Base-by-base conservation (phyloP, 2,888 invertebrate genomes). In the Boloria selene region DNA sequence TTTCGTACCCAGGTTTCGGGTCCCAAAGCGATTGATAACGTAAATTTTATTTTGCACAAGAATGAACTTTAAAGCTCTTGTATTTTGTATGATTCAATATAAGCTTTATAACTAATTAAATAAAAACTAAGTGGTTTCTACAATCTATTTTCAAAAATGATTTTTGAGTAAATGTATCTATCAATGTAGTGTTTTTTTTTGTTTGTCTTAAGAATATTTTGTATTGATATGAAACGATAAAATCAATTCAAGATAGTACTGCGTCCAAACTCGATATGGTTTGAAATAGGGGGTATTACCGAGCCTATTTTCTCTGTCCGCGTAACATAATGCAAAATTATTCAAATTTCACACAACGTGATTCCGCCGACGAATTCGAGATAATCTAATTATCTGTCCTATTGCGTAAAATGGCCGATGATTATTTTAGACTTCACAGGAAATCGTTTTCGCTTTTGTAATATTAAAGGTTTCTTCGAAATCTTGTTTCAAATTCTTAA, bases 311-410 rank as follows among this genome's bases (percentile, higher is more conserved):
- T 66, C 64, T 76, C 70, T 75, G 77, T 78, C 79, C 71, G 75
- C 67, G 70, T 73, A 75, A 77, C 74, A 70, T 73, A 75, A 81
- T 80, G 81, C 76, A 77, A 82, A 83, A 80, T 84, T 85, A 85
- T 82, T 84, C 79, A 81, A 82, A 83, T 82, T 78, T 79, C 74
- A 77, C 77, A 76, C 77, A 72, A 78, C 74, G 77, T 79, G 78
- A 81, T 80, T 77, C 75, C 71, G 72, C 69, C 72, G 72, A 75
- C 72, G 74, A 73, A 74, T 74, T 73, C 44, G 61, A 68, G 70
- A 70, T 70, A 67, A 74, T 73, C 71, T 69, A 74, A 75, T 73
- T 74, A 71, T 68, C 68, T 62, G 70, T 69, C 61, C 73, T 66
- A 72, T 72, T 63, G 67, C 58, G 58, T 56, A 53, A 66, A 69